These are phyloP conservation scores for Tetanocera ferruginea DNA, from an alignment of 2,888 invertebrate species.

Conservation along the genomic window DNA sequence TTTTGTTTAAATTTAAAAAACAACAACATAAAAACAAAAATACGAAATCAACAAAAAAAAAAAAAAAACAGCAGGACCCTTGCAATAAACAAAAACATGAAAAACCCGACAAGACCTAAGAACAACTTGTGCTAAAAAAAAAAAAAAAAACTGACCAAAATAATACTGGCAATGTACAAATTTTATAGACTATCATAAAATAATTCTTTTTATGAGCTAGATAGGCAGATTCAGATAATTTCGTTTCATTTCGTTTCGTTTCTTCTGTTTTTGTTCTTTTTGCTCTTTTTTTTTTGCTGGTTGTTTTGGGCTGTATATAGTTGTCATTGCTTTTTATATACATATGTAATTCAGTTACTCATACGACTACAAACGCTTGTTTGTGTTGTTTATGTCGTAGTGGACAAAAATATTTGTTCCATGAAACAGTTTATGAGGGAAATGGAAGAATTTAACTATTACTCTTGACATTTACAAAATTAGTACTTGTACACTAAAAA, in stretches of 20 bases:
- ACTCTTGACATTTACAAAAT: too few species aligned
- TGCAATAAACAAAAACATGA: background rate
- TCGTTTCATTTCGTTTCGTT: too few species aligned
- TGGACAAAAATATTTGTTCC: too few species aligned
- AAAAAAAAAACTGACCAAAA: background rate
- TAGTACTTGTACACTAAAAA: too few species aligned
- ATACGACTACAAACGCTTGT: too few species aligned
- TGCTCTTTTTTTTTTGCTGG: background rate
- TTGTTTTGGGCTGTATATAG: background rate
- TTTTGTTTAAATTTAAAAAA: background rate
- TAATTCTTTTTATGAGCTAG: background rate
- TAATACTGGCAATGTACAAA: background rate
- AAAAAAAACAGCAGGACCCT: background rate
- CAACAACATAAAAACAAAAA: too few species aligned
- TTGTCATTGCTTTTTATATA: background rate
- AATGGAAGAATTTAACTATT: too few species aligned
- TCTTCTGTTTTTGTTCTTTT: background rate
- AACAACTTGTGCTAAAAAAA: background rate
- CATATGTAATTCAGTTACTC: background rate
- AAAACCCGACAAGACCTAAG: background rate
- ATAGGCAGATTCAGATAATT: background rate
- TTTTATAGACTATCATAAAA: constrained; percentile 23
- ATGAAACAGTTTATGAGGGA: too few species aligned
- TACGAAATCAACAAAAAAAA: background rate
- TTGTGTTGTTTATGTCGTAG: too few species aligned